Base-by-base conservation (phyloP, 2,888 invertebrate genomes). In the Tricholauxania praeusta region DNA sequence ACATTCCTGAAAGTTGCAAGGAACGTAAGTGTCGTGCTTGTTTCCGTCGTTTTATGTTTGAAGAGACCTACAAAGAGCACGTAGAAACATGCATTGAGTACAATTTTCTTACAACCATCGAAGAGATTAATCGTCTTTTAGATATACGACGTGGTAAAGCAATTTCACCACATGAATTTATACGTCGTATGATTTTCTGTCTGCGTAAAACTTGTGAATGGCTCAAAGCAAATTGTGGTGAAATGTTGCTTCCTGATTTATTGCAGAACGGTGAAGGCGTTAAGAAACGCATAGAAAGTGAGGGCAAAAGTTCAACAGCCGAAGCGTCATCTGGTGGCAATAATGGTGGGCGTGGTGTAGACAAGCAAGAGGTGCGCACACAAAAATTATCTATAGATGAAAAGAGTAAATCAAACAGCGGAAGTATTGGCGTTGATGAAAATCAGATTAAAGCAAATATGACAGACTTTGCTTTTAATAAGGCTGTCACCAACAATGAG, bases 1-100 rank as follows among this genome's bases (percentile, higher is more conserved):
- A 83, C 52, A 85, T 86, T 73, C 86, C 87, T 0, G 84, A 86
- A 48, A 84, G 83, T 19, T 85, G 85, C 77, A 87, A 86, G 75
- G 87, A 87, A 60, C 84, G 86, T 22, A 87, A 87, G 73, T 87
- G 87, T 70, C 80, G 83, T 3, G 85, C 85, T 3, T 87, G 87
- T 72, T 84, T 78, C 15, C 81, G 83, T 39, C 83, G 87, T 7
- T 87, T 85, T 64, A 87, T 87, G 87, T 85, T 86, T 72, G 86
- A 87, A 66, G 84, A 87, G 3, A 82, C 87, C 0, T 86, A 84
- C 72, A 81, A 82, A n/a, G 79, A 85, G 48, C 87, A 87, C 62
- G 75, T 85, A 74, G 82, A 83, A 55, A 81, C 80, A 48, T 87
- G 87, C 72, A 83, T 87, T n/a, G 87, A 87, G 67, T 82, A 81